These are phyloP conservation scores for Drosophila greeni DNA, from an alignment of 2,888 invertebrate genomes.

Conservation along the genomic window DNA sequence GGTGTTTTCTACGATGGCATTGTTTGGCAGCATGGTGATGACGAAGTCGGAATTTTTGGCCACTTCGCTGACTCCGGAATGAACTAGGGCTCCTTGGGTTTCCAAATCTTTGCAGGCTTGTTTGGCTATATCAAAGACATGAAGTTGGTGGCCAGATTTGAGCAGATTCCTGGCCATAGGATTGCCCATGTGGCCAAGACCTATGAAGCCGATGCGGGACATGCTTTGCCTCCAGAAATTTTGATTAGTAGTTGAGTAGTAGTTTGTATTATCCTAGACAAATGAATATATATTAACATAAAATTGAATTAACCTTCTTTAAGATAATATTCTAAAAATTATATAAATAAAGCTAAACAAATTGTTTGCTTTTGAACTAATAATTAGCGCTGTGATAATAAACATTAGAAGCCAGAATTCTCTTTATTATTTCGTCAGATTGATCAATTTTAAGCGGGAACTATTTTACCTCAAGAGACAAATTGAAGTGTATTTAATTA, in stretches of 20 bases:
- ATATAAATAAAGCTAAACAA: neutral
- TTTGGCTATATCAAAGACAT: constrained; percentile 89
- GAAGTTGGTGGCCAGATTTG: constrained; percentile 88
- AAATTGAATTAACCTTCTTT: neutral
- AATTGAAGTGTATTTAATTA: too few relatives aligned
- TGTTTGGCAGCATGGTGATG: constrained; percentile 96
- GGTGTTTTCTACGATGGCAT: constrained; percentile 90
- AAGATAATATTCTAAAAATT: neutral
- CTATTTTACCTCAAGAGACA: too few relatives aligned
- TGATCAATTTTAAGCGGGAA: too few relatives aligned
- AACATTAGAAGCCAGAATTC: neutral
- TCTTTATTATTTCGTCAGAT: neutral
- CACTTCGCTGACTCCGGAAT: constrained; percentile 87
- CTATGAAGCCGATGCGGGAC: constrained; percentile 90
- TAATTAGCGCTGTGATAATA: neutral
- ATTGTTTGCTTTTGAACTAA: neutral
- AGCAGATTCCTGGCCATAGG: constrained; percentile 96
- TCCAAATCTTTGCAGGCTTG: constrained; percentile 83
- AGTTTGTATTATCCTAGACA: neutral
- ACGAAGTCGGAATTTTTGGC: constrained; percentile 87
- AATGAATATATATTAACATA: neutral
- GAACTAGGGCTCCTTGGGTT: constrained; percentile 86
- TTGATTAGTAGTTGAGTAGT: too few relatives aligned
- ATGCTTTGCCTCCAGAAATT: neutral
- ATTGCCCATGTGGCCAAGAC: constrained; percentile 97